Evolutionary conservation across 2,113 vertebrate species (phyloP), one percentile per base, ranked within the genome.

Genomic region (Hepsetus odoe): DNA sequence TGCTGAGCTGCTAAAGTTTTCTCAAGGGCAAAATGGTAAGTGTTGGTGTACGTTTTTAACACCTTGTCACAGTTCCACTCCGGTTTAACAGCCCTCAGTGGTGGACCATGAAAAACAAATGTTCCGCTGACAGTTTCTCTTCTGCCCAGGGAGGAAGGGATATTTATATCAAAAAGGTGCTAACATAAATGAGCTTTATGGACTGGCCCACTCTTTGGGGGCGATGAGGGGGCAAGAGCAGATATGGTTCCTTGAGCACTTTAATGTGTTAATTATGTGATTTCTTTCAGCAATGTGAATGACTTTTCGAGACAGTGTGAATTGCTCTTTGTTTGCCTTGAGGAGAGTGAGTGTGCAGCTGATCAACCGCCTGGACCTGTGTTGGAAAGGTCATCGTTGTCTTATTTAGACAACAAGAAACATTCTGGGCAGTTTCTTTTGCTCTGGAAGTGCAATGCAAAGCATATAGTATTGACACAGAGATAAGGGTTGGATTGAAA

Each of bases 21-120:
- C 91, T 90, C 85, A 89, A 86, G 90, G 91, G 90, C 90, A 92
- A 88, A 90, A 87, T 87, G 87, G 80, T 91, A 89, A 88, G 89
- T 88, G 91, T 89, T 89, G 86, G 80, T 61, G 82, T 87, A 69
- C 80, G 87, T 87, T 90, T 89, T 84, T 93, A 92, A 91, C 90
- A 42, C 91, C 90, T 88, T 92, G 89, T 93, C 90, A 91, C 76
- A 86, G 82, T 85, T 81, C 87, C 73, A n/a, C 18, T 80, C 75
- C 73, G 84, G 84, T 83, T 85, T 67, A 89, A 91, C 85, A 89
- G 92, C 91, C 88, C 87, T 91, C 86, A 91, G 89, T 91, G 90
- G 91, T 90, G 92, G 93, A 93, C 93, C 93, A 91, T 93, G 92
- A 89, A 92, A 94, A 92, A 92, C 92, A 91, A 94, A 91, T 91